Evolutionary conservation across 1,140 invertebrate species (phyloP), one percentile per base, ranked within the genome.

Genomic region (Solenopsis invicta): DNA sequence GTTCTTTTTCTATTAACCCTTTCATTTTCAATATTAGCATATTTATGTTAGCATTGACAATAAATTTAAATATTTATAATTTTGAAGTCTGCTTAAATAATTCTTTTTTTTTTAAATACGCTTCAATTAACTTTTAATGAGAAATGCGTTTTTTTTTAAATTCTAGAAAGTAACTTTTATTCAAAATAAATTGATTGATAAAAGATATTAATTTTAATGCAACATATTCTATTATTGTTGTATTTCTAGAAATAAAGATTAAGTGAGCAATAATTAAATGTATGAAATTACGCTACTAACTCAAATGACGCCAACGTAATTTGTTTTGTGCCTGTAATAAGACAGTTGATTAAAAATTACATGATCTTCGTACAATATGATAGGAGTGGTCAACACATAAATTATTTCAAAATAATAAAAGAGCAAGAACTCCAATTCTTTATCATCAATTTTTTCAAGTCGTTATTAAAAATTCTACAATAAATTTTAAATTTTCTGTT

Each of bases 401-500:
- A 29, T 29, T 29, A 29, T 29, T 29, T 29, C 29, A 29, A 29
- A 29, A 29, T 29, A 29, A 29, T 29, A 29, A 29, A 29, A 29
- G 29, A 29, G 29, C 29, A 29, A 29, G 29, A 29, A 29, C 29
- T 29, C 29, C 29, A 29, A 29, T 12, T 74, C 16, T 52, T 41
- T 18, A 52, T 1, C 6, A 74, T 8, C 52, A 18, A 29, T 29
- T 10, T 50, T 16, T 50, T 4, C 1, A 24, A 34, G n/a, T 9
- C 12, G 12, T 29, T 0, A 80, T 16, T 13, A 21, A 37, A 54
- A 80, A 69, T 52, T 54, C 13, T 69, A 2, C 8, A 54, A 77
- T 48, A 48, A 77, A 62, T 69, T 56, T 4, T 2, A n/a, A 67
- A 80, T 52, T 67, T 37, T 48, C 16, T 80, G 13, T 67, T 54